Base-by-base conservation (phyloP, 2,888 invertebrate genomes). In the Linnaemya tessellans region DNA sequence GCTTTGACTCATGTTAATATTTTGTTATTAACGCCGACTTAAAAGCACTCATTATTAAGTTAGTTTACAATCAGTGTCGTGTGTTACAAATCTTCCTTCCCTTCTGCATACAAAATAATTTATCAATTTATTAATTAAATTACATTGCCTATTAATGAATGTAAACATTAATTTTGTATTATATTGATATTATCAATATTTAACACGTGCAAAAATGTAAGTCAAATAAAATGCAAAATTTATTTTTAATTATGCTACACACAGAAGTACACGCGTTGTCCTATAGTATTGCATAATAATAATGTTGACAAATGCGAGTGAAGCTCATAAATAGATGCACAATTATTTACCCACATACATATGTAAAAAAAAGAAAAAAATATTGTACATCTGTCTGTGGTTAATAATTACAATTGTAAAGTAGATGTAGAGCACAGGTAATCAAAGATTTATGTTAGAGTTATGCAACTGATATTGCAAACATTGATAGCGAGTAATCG, bases 371-470 rank as follows among this genome's bases (percentile, higher is more conserved):
- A n/a, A n/a, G n/a, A n/a, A n/a, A n/a, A n/a, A n/a, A 58, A 67
- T n/a, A 38, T 25, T 58, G 9, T 79, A 64, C 62, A 64, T 68
- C 43, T 67, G 62, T 74, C 56, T 84, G 84, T 25, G 84, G 84
- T 84, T 84, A 78, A 49, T 77, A 73, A 84, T 84, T 80, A 77
- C 80, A 74, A 71, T 80, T 80, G 68, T 70, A 64, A 46, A 41
- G 51, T 80, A 41, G 41, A 71, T 82, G 70, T 58, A 77, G 71
- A 49, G 70, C 60, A n/a, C 71, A 65, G 60, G 77, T 71, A 65
- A 65, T 30, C 38, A 77, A 51, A 65, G 77, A 65, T 71, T 80
- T 68, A 74, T 74, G 11, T 74, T 74, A 35, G 5, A 54, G 43
- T 79, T 79, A 62, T 54, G 62, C 30, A 79, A 79, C 54, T 43